These are phyloP conservation scores for Conomelus anceps DNA, from an alignment of 2,888 invertebrate species.

Conservation along the genomic window DNA sequence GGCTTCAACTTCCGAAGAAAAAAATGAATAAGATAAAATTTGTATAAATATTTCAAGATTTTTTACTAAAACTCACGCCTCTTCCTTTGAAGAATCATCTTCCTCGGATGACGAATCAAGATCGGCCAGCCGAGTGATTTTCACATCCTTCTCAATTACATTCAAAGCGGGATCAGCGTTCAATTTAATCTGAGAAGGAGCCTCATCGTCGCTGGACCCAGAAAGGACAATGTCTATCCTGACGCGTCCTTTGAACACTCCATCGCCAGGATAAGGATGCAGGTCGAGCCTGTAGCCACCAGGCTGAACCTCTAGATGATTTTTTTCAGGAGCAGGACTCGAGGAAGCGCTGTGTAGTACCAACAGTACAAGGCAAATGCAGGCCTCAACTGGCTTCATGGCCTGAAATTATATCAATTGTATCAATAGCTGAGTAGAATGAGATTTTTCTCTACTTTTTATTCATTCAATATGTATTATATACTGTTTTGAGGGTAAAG, in stretches of 20 bases:
- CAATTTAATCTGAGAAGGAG: conserved; percentile 20
- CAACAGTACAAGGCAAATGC: neutral
- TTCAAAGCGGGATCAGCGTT: conserved; percentile 31
- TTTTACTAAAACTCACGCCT: conserved; percentile 29
- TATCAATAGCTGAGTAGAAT: neutral
- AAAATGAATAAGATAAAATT: no score
- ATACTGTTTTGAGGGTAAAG: no score
- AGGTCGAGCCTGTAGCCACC: conserved; percentile 57
- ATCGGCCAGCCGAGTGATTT: conserved; percentile 31
- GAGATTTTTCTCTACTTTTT: neutral
- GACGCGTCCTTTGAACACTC: conserved; percentile 59
- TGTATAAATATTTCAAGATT: no score
- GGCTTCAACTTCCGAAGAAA: no score
- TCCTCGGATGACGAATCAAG: conserved; percentile 34
- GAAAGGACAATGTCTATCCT: conserved; percentile 51
- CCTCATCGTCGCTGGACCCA: neutral
- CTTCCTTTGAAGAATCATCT: conserved; percentile 32
- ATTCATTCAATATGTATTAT: no score
- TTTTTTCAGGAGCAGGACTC: neutral
- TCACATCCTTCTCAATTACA: conserved; percentile 32
- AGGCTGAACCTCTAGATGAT: neutral
- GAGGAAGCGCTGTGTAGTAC: neutral
- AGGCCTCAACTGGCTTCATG: neutral
- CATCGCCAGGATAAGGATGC: conserved; percentile 58
- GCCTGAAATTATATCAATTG: neutral